Evolutionary conservation across 2,797 vertebrate genomes (phyloP), one percentile per base, ranked within the genome.

Genomic region (Tauraco hartlaubi): DNA sequence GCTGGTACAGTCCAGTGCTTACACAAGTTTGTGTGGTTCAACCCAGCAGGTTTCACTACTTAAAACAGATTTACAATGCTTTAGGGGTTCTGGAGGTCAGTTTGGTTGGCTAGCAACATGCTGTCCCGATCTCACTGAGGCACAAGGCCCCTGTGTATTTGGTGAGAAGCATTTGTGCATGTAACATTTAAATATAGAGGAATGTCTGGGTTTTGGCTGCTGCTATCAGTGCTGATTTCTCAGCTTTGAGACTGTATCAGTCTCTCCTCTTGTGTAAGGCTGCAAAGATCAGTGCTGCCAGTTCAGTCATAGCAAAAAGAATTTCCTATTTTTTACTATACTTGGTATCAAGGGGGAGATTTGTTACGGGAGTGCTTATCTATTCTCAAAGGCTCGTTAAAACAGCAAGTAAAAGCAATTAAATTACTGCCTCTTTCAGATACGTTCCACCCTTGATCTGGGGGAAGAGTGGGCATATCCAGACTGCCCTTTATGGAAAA

Each of bases 391-490:
- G 61, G n/a, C 48, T 92, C 0, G 0, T 83, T 86, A 78, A 61
- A 37, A 21, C 25, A 39, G 35, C n/a, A 72, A 35, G 69, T n/a
- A 11, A 61, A 62, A 73, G 19, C 31, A 35, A 63, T 67, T 68
- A 28, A 71, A 49, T 77, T 78, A 16, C n/a, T 89, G 72, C 26
- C 15, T 75, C 18, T 97, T 89, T 81, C 95, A 99, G 99, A 91
- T 99, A 99, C 92, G 98, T 99, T 97, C 99, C 99, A 68, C 99
- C 99, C 0, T 80, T 99, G 96, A 98, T 99, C 93, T 99, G 99
- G 99, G 99, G 99, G 4, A 99, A 99, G 95, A 99, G 99, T 29
- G 99, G 99, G 72, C 99, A 99, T 85, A 98, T 99, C 82, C 99
- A 99, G 97, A 99, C 99, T 1, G 98, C 98, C 33, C 98, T 99